A percentile compares a stretch with the other conserved stretches of the same genome.
These are phyloP conservation scores for Hylaeus volcanicus DNA, from an alignment of 1,140 invertebrate species.

Conservation along the genomic window DNA sequence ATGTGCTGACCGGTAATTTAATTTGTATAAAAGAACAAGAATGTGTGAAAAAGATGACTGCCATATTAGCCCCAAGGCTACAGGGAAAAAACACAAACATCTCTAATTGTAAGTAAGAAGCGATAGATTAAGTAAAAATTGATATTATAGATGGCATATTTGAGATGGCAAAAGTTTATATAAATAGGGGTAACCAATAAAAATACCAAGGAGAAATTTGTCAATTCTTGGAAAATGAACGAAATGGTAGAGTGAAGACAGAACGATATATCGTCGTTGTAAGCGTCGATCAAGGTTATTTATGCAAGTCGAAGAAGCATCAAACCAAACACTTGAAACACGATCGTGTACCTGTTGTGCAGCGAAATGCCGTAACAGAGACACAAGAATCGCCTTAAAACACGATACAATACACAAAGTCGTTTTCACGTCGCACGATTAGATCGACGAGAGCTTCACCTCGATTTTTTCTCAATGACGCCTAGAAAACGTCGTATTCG, in stretches of 20 bases:
- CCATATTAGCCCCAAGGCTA: conserved; percentile 14
- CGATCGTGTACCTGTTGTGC: conserved; percentile 25
- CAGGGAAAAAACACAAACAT: neutral
- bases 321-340: conserved; percentile 12
- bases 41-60: conserved; percentile 1
- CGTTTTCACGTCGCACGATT: conserved; percentile 7
- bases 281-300: neutral
- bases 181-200: neutral
- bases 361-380: conserved; percentile 23
- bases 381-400: conserved; percentile 43
- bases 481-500: neutral
- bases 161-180: too few relatives aligned
- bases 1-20: neutral
- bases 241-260: neutral
- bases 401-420: conserved; percentile 31
- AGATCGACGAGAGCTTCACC: conserved; percentile 11
- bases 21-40: neutral
- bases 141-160: neutral
- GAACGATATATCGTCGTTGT: neutral
- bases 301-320: neutral
- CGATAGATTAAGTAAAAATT: conserved; percentile 2
- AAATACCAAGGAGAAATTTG: conserved; percentile 21
- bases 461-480: conserved; percentile 23
- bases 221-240: conserved; percentile 25
- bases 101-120: neutral